Base-by-base conservation (phyloP, 2,113 vertebrate genomes). In the Hyperoodon ampullatus region DNA sequence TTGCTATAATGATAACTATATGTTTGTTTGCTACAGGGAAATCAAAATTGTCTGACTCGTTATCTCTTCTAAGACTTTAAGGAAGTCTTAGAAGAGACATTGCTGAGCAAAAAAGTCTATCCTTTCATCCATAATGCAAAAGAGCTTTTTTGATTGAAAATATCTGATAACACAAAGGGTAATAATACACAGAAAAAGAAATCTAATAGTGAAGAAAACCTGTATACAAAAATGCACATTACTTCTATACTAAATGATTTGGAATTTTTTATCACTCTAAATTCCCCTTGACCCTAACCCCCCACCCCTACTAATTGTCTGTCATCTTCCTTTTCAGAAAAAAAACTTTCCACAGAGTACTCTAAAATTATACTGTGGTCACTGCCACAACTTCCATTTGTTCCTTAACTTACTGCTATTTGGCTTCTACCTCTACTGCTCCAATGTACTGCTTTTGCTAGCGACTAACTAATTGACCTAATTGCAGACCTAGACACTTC, bases 1-100 rank as follows among this genome's bases (percentile, higher is more conserved):
- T 28, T 93, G 42, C 63, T 90, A 10, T 88, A 75, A 85, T 26
- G 21, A 21, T 39, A 92, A 75, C 5, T 95, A 5, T 19, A 19
- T 39, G 11, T 82, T 75, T 81, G 28, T 55, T 90, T 92, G 63
- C 58, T 92, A 63, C 1, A 81, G 35, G 30, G n/a, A 95, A 84
- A 63, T 80, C 47, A 82, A 92, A 92, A 30, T 50, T 89, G 44
- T 86, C 53, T 89, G 66, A 72, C 4, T 58, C 63, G 77, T 89
- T 88, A 65, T 47, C 65, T 95, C 8, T 96, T 94, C 58, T 92
- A 93, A 85, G 80, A 96, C 61, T 86, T 87, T 61, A 96, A 83
- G 9, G n/a, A 87, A 80, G 13, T 50, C 50, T 50, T 50, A 50
- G 50, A 50, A 50, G 50, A 50, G 50, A 91, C 9, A 71, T 23